These are phyloP conservation scores for Python bivittatus DNA, from an alignment of 2,113 vertebrate genomes.

Conservation along the genomic window DNA sequence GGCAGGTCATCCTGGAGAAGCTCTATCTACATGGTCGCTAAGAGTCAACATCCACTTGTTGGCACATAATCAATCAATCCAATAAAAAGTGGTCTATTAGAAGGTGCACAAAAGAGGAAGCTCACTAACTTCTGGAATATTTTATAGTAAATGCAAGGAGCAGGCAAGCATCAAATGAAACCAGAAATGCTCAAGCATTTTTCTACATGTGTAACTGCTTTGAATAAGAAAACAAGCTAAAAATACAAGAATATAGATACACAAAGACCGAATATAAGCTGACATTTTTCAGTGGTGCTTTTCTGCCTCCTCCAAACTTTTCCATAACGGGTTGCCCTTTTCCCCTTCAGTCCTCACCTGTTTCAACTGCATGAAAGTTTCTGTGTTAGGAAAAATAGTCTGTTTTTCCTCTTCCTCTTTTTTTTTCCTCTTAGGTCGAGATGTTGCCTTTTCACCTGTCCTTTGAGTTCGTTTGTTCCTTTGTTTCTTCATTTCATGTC, in stretches of 20 bases:
- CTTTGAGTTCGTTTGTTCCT: conserved; percentile 83
- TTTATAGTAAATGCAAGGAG: not conserved
- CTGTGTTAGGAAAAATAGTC: conserved; percentile 73
- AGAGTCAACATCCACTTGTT: not conserved
- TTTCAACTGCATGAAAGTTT: conserved; percentile 85
- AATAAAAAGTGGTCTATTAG: not conserved
- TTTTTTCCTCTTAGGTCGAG: conserved; percentile 89
- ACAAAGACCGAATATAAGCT: not conserved
- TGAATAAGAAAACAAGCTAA: not conserved
- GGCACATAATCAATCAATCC: not conserved
- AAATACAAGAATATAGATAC: not conserved
- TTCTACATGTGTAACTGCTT: not conserved
- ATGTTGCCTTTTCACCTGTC: conserved; percentile 78
- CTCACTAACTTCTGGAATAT: not conserved
- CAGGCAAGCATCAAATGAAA: not conserved
- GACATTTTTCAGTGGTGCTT: not conserved
- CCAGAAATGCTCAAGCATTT: not conserved
- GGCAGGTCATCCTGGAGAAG: not conserved
- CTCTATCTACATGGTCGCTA: not conserved
- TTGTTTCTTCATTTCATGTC: conserved; percentile 85
- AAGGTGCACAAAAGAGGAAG: not conserved
- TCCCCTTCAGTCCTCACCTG: conserved; percentile 74
- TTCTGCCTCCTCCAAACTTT: not conserved
- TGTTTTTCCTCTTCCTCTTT: conserved; percentile 90
- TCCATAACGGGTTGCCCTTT: not conserved